A percentile compares a stretch with the other conserved stretches of the same genome.
Evolutionary conservation across 1,140 invertebrate species (phyloP).

Genomic region (Catajapyx aquilonaris): DNA sequence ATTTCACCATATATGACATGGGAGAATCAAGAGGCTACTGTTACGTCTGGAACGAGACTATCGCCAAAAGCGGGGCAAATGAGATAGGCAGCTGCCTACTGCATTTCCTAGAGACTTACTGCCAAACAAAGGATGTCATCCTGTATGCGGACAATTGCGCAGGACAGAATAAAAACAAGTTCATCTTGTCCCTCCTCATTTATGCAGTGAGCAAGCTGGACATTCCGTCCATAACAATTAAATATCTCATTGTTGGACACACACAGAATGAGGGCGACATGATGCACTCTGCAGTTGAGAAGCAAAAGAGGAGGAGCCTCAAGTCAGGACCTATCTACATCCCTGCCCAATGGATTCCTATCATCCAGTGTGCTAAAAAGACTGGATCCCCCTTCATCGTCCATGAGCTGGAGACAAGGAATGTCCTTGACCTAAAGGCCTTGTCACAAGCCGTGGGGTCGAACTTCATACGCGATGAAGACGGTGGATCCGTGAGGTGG

Average conservation of each 20-base stretch:
- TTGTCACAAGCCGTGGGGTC: not conserved
- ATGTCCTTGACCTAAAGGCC: not conserved
- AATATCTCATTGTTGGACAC: slow-evolving; percentile 9
- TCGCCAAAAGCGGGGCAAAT: slow-evolving; percentile 14
- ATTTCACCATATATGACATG: slow-evolving; percentile 18
- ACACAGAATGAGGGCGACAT: slow-evolving; percentile 9
- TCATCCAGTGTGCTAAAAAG: slow-evolving; percentile 8
- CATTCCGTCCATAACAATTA: slow-evolving; percentile 9
- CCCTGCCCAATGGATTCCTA: slow-evolving; percentile 5
- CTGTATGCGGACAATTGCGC: too few relatives aligned
- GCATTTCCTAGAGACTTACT: too few relatives aligned
- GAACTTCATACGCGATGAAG: not conserved
- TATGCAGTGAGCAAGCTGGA: slow-evolving; percentile 7
- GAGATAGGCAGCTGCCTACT: too few relatives aligned
- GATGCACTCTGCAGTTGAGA: slow-evolving; percentile 7
- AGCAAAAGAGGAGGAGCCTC: slow-evolving; percentile 1
- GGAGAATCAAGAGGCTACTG: slow-evolving; percentile 13
- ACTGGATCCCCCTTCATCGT: slow-evolving; percentile 1
- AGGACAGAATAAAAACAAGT: slow-evolving; percentile 3
- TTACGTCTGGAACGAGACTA: slow-evolving; percentile 16
- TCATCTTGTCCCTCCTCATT: slow-evolving; percentile 4
- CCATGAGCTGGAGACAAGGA: not conserved
- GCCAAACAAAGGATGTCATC: too few relatives aligned
- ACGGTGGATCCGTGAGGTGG: not conserved
- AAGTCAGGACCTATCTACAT: slow-evolving; percentile 6